Evolutionary conservation across 2,797 vertebrate genomes (phyloP), one percentile per base, ranked within the genome.

Genomic region (Danionella dracula): DNA sequence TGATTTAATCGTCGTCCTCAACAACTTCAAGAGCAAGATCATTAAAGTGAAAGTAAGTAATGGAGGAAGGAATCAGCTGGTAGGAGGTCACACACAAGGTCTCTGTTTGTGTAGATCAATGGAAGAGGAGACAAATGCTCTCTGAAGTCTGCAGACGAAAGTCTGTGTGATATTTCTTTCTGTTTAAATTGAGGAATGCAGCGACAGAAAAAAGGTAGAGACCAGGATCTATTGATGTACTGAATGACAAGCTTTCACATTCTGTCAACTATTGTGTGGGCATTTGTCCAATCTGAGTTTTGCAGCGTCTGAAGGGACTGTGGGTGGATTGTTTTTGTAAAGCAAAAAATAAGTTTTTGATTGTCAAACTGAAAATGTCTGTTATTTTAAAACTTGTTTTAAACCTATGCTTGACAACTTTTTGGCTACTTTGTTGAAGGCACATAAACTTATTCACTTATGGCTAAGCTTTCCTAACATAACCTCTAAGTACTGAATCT

Each of bases 11-110:
- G 91, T 97, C 1, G 91, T 97, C 72, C 90, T 99, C 77, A 96
- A 90, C 82, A 96, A 90, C 84, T 99, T 99, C 84, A 97, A 94
- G 85, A 97, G 92, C 87, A 92, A 94, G 83, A 97, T 95, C 81
- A 97, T 99, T 81, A 99, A 99, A 93, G 93, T 99, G 71, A 98
- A 98, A 92, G 97, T 98, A 63, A 84, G 82, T 38, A 41, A 82
- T 56, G 32, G 13, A 11, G 15, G 7, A 41, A n/a, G 44, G 54
- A 51, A 35, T 19, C 17, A 44, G 48, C 21, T 38, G 51, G 53
- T 7, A 11, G 62, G 23, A 23, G 50, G 42, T 31, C 35, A 44
- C 44, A 27, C 40, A 0, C 17, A 1, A 12, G 41, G 45, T 55
- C 15, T 68, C 16, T 49, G 45, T 46, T 5, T 61, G 19, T 60